Percentiles rank a stretch among this genome's conserved stretches.
These are phyloP conservation scores for Phoxinus phoxinus DNA, from an alignment of 2,113 vertebrate species.

Conservation along the genomic window DNA sequence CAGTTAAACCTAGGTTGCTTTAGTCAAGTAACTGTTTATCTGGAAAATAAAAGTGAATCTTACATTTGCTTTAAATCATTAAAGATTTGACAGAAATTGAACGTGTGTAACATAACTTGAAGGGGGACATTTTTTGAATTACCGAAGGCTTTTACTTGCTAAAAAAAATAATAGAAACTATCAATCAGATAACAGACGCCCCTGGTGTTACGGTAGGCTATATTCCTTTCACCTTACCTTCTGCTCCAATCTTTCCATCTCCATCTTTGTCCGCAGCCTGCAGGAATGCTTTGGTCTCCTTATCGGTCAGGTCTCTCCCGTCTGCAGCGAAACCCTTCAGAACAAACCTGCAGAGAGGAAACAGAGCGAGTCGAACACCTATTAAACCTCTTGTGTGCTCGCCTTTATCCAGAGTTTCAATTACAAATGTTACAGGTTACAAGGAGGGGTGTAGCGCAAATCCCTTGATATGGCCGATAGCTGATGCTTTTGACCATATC, in stretches of 20 bases:
- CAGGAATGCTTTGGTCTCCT: slow-evolving; percentile 90
- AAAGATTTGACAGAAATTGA: too few relatives aligned
- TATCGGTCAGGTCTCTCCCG: slow-evolving; percentile 86
- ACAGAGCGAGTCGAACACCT: slow-evolving; percentile 1
- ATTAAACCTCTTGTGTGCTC: slow-evolving; percentile 4
- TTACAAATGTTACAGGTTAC: background rate
- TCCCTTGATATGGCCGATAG: too few relatives aligned
- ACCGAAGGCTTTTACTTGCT: too few relatives aligned
- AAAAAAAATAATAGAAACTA: too few relatives aligned
- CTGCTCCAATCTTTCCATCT: slow-evolving; percentile 93
- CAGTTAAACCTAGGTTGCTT: too few relatives aligned
- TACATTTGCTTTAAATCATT: too few relatives aligned
- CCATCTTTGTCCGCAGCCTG: slow-evolving; percentile 94
- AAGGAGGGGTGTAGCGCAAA: background rate
- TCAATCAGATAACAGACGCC: background rate
- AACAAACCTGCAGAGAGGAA: slow-evolving; percentile 77
- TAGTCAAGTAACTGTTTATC: too few relatives aligned
- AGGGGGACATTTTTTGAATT: too few relatives aligned
- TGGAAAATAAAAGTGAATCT: too few relatives aligned
- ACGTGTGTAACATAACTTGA: too few relatives aligned
- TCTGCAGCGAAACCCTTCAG: slow-evolving; percentile 86
- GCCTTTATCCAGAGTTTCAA: background rate
- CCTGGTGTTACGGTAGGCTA: background rate
- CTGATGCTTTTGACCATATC: too few relatives aligned
- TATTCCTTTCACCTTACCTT: slow-evolving; percentile 78